Conservation (phyloP, 2,888 invertebrate genomes). For the Plebejus argus region DNA sequence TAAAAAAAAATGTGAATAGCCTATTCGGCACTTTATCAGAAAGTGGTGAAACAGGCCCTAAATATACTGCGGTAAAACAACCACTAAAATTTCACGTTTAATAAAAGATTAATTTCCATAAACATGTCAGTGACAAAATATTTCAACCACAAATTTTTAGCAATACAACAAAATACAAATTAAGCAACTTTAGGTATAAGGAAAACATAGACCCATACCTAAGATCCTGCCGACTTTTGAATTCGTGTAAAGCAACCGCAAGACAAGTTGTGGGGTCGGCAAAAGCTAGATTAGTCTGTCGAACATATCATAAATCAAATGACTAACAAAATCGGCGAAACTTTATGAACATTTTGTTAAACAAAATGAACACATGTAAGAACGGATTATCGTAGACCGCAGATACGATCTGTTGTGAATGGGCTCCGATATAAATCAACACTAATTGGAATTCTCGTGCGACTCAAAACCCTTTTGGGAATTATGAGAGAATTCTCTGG, state of each 20-base stretch:
- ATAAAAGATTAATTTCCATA: not conserved
- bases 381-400: slow-evolving; percentile 46
- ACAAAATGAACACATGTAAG: slow-evolving; percentile 20
- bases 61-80: too few relatives aligned
- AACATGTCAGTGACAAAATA: not conserved
- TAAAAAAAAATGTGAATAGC: too few relatives aligned
- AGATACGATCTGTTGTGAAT: slow-evolving; percentile 50
- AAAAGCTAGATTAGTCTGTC: slow-evolving; percentile 1
- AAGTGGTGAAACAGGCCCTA: too few relatives aligned
- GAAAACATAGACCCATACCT: not conserved
- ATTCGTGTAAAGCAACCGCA: not conserved
- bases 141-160: not conserved
- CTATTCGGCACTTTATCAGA: too few relatives aligned
- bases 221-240: not conserved
- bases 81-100: too few relatives aligned
- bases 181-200: not conserved
- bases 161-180: not conserved
- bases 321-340: slow-evolving; percentile 6
- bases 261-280: not conserved
- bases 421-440: slow-evolving; percentile 54
- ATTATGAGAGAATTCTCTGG: slow-evolving; percentile 25
- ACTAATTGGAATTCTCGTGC: slow-evolving; percentile 50
- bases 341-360: not conserved
- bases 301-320: slow-evolving; percentile 2
- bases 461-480: slow-evolving; percentile 33